These are phyloP conservation scores for Solenodon paradoxus DNA, from an alignment of 2,113 vertebrate species.

Conservation along the genomic window DNA sequence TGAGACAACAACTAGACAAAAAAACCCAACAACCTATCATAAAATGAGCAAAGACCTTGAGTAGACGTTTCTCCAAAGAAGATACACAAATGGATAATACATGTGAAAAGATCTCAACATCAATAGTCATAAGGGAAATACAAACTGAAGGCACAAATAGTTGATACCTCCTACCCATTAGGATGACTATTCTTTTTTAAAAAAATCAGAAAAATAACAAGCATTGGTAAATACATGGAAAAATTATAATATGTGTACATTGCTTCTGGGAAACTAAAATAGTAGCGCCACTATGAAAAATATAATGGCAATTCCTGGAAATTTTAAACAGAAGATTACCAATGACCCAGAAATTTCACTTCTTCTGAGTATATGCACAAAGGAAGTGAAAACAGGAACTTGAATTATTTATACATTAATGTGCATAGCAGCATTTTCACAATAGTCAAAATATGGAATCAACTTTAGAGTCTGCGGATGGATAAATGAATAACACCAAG, in stretches of 20 bases:
- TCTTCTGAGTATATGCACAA: neutral
- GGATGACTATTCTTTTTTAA: neutral
- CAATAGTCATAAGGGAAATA: neutral
- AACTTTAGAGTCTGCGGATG: too few relatives aligned
- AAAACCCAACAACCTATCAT: neutral
- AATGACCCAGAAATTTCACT: neutral
- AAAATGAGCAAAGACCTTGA: neutral
- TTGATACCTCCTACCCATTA: neutral
- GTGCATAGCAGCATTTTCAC: neutral
- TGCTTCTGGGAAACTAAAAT: neutral
- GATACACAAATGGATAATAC: neutral
- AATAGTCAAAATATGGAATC: neutral
- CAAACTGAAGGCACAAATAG: neutral
- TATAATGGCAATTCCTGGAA: neutral
- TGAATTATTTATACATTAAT: neutral
- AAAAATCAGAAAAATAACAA: neutral
- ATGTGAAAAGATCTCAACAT: neutral
- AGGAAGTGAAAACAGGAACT: too few relatives aligned
- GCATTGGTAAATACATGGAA: neutral
- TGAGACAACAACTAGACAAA: neutral
- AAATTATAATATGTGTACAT: neutral
- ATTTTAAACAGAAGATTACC: neutral
- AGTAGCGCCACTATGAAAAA: neutral
- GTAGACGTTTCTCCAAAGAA: neutral
- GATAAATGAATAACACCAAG: neutral